These are phyloP conservation scores for Pseudoips prasinana DNA, from an alignment of 2,888 invertebrate genomes.

Conservation along the genomic window DNA sequence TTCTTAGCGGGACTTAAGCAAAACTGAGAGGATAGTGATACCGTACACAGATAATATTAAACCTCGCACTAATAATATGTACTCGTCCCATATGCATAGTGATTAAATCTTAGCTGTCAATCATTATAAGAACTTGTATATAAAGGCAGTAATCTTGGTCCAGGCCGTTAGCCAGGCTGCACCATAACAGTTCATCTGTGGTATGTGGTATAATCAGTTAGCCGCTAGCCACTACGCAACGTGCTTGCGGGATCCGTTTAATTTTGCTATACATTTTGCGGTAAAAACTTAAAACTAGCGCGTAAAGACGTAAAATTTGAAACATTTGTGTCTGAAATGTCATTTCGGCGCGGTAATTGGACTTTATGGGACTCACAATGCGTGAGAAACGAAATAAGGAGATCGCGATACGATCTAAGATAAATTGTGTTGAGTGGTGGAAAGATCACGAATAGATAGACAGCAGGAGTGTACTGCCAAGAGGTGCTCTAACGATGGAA, in stretches of 20 bases:
- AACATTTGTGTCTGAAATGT: neutral
- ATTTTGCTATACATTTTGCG: conserved; percentile 17
- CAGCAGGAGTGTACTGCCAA: too few species aligned
- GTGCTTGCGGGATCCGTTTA: conserved; percentile 34
- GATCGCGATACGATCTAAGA: conserved; percentile 2
- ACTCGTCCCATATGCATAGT: too few species aligned
- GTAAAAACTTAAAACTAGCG: conserved; percentile 7
- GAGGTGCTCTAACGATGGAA: too few species aligned
- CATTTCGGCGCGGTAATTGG: neutral
- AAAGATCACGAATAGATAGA: too few species aligned
- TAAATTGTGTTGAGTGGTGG: conserved; percentile 6
- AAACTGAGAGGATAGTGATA: too few species aligned
- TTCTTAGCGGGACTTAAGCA: too few species aligned
- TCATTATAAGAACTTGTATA: conserved; percentile 19
- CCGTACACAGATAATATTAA: too few species aligned
- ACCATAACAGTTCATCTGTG: conserved; percentile 49
- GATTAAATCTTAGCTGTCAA: conserved; percentile 11
- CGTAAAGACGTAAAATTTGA: conserved; percentile 2
- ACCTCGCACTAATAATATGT: too few species aligned
- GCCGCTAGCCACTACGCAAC: conserved; percentile 31
- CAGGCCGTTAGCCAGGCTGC: conserved; percentile 47
- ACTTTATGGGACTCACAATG: conserved; percentile 2
- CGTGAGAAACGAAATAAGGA: neutral
- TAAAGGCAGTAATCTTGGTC: too few species aligned
- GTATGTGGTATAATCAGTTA: conserved; percentile 52